Conservation (phyloP, 2,797 vertebrate genomes). For the Enteromius paludinosus region DNA sequence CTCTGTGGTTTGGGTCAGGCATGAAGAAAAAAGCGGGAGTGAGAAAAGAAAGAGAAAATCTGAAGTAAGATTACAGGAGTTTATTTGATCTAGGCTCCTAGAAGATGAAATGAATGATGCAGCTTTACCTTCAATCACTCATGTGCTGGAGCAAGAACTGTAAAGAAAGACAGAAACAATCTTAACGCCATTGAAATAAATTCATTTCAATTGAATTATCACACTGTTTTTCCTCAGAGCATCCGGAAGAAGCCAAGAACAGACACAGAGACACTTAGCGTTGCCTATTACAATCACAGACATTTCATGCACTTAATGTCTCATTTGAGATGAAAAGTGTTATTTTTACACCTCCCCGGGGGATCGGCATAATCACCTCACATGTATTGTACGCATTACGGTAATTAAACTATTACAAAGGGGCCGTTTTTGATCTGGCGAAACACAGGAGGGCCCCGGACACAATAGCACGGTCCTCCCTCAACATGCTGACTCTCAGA, state of each 20-base stretch:
- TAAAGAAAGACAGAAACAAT: constrained; percentile 60
- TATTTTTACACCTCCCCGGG: constrained; percentile 71
- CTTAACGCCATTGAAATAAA: constrained; percentile 64
- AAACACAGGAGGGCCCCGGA: constrained; percentile 70
- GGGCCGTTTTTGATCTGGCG: constrained; percentile 64
- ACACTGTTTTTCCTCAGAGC: constrained; percentile 63
- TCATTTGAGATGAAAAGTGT: constrained; percentile 76
- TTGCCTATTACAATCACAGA: constrained; percentile 72
- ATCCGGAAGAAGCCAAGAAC: constrained; percentile 67
- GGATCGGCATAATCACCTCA: constrained; percentile 66
- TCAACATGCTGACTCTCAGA: constrained; percentile 70
- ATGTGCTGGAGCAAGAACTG: constrained; percentile 33
- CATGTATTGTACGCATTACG: constrained; percentile 80
- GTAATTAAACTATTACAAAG: constrained; percentile 84
- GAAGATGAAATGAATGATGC: constrained; percentile 20
- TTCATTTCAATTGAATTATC: constrained; percentile 75
- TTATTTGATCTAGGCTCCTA: constrained; percentile 17
- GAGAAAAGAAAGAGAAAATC: constrained; percentile 49
- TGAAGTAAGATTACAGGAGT: constrained; percentile 33
- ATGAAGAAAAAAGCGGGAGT: constrained; percentile 69
- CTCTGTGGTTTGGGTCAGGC: constrained; percentile 58
- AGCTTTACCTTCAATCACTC: constrained; percentile 15
- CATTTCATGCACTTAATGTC: constrained; percentile 74
- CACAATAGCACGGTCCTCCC: constrained; percentile 74
- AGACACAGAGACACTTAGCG: constrained; percentile 68